phyloP scores from a whole-genome alignment of 2,888 invertebrate genomes.

The Trissolcus japonicus region DNA sequence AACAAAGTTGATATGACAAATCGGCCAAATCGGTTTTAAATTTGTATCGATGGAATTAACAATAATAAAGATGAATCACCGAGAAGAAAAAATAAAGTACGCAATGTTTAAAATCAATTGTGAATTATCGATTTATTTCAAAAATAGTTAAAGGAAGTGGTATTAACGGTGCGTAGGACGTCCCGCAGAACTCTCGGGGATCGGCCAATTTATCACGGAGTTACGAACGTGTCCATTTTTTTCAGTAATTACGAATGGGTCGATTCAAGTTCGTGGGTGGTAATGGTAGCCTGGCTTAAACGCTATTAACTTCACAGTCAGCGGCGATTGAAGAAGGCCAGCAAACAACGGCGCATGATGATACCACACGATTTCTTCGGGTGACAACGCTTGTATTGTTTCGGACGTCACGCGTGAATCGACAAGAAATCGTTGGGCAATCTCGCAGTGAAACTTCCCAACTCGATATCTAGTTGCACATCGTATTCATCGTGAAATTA shows the following conservation, averaged over 20 bases:
- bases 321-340: constrained; percentile 7
- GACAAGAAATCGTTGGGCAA: constrained; percentile 18
- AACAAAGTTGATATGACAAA: no score
- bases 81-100: no score
- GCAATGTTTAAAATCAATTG: no score
- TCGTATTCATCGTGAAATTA: no score
- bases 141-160: no score
- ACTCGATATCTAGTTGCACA: no score
- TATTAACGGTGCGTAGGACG: constrained; percentile 41
- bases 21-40: no score
- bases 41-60: no score
- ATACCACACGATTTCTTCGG: constrained; percentile 2
- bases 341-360: constrained; percentile 12
- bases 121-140: no score
- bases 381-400: constrained; percentile 40
- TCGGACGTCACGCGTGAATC: constrained; percentile 15
- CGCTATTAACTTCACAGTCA: constrained; percentile 25
- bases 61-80: no score
- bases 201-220: constrained; percentile 38
- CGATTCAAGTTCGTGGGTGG: constrained; percentile 44
- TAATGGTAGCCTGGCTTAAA: constrained; percentile 41
- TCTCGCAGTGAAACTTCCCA: background rate
- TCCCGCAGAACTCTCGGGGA: constrained; percentile 8
- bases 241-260: constrained; percentile 33
- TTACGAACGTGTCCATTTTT: constrained; percentile 29